Conservation (phyloP, 2,113 vertebrate species). For the Maylandia zebra region DNA sequence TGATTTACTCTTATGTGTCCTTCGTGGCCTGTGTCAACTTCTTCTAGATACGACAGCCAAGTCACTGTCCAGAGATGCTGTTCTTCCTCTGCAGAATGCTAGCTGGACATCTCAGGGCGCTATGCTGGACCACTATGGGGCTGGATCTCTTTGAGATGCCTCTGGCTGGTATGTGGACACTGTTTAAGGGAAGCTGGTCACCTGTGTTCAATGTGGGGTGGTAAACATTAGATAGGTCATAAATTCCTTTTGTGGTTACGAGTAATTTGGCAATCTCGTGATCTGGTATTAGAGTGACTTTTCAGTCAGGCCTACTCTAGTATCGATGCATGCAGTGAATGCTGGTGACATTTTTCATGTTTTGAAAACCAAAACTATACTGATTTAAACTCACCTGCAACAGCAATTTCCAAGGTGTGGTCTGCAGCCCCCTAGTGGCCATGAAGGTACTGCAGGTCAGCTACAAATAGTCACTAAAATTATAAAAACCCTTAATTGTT, state of each 20-base stretch:
- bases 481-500: neutral
- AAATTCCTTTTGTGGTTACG: neutral
- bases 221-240: neutral
- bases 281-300: neutral
- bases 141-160: conserved; percentile 55
- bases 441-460: neutral
- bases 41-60: conserved; percentile 75
- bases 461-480: neutral
- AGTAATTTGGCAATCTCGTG: neutral
- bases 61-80: conserved; percentile 74
- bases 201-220: neutral
- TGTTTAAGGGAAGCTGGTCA: neutral
- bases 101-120: conserved; percentile 73
- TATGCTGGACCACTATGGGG: conserved; percentile 60
- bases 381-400: neutral
- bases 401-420: neutral
- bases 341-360: neutral
- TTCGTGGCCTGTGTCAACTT: neutral
- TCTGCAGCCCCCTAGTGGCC: neutral
- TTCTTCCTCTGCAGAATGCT: conserved; percentile 86
- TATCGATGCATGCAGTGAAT: neutral
- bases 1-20: neutral
- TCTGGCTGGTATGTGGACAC: conserved; percentile 24
- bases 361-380: neutral
- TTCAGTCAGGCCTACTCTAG: neutral